These are phyloP conservation scores for Trichopoda pennipes DNA, from an alignment of 2,888 invertebrate genomes.

Conservation along the genomic window DNA sequence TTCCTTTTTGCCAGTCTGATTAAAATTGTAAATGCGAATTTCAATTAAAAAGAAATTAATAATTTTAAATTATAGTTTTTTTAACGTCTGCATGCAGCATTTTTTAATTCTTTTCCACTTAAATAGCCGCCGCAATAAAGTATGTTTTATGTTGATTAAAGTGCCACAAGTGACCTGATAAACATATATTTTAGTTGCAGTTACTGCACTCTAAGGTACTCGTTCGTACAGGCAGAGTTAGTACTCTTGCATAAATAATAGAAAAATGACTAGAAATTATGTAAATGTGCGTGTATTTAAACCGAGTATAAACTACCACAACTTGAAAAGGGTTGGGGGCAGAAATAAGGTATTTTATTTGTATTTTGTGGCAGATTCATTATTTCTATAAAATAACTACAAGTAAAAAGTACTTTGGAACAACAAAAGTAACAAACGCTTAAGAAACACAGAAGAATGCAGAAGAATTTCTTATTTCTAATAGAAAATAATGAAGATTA, in stretches of 20 bases:
- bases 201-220: constrained; percentile 28
- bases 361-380: constrained; percentile 1
- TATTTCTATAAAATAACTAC: constrained; percentile 15
- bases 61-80: constrained; percentile 34
- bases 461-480: constrained; percentile 63
- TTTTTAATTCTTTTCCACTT: not conserved
- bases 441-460: constrained; percentile 47
- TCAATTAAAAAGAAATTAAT: constrained; percentile 44
- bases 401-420: constrained; percentile 46
- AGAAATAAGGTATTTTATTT: not conserved
- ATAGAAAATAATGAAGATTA: constrained; percentile 59
- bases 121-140: constrained; percentile 43
- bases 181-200: constrained; percentile 46
- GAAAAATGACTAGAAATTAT: constrained; percentile 54
- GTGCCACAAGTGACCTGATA: constrained; percentile 61
- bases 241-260: constrained; percentile 37
- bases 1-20: not conserved
- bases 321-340: not conserved
- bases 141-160: constrained; percentile 53
- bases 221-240: constrained; percentile 2
- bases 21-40: constrained; percentile 14
- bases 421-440: constrained; percentile 5
- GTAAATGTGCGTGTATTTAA: not conserved
- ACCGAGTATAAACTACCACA: not conserved
- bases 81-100: not conserved